phyloP scores from a whole-genome alignment of 2,888 invertebrate genomes.

The Chromoteleia sp. region DNA sequence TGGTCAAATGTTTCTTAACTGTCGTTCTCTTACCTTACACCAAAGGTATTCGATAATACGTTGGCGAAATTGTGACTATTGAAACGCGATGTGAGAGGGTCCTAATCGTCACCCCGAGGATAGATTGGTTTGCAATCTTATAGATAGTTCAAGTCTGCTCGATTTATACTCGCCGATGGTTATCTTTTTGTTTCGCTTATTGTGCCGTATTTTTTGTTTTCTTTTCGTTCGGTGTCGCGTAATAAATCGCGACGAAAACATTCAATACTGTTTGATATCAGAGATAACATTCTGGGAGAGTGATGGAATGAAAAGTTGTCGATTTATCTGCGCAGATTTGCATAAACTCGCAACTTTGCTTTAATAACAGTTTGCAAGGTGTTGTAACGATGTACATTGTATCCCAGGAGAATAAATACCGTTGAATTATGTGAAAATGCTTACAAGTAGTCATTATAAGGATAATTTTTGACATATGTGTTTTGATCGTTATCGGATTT shows the following conservation, averaged over 20 bases:
- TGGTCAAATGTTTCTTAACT: slow-evolving; percentile 60
- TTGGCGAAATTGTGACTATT: slow-evolving; percentile 42
- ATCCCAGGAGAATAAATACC: background rate
- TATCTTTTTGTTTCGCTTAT: slow-evolving; percentile 42
- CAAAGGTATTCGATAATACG: slow-evolving; percentile 25
- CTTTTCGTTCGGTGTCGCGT: slow-evolving; percentile 16
- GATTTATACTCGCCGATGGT: slow-evolving; percentile 35
- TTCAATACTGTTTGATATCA: slow-evolving; percentile 39
- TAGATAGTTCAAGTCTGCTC: background rate
- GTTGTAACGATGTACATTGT: slow-evolving; percentile 32
- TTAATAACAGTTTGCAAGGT: slow-evolving; percentile 43
- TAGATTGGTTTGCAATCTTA: slow-evolving; percentile 18
- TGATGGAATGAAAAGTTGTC: slow-evolving; percentile 27
- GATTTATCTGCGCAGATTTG: slow-evolving; percentile 28
- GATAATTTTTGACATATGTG: slow-evolving; percentile 18
- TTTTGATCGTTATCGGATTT: slow-evolving; percentile 23
- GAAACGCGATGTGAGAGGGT: slow-evolving; percentile 17
- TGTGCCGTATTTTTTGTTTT: slow-evolving; percentile 20
- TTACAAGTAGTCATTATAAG: slow-evolving; percentile 35
- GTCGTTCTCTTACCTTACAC: slow-evolving; percentile 46
- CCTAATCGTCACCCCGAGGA: slow-evolving; percentile 45
- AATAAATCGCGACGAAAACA: slow-evolving; percentile 35
- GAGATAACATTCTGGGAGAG: slow-evolving; percentile 11
- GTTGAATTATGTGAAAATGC: slow-evolving; percentile 31
- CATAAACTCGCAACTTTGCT: slow-evolving; percentile 34